phyloP scores from a whole-genome alignment of 2,797 vertebrate genomes.

The Enteromius mattozi region DNA sequence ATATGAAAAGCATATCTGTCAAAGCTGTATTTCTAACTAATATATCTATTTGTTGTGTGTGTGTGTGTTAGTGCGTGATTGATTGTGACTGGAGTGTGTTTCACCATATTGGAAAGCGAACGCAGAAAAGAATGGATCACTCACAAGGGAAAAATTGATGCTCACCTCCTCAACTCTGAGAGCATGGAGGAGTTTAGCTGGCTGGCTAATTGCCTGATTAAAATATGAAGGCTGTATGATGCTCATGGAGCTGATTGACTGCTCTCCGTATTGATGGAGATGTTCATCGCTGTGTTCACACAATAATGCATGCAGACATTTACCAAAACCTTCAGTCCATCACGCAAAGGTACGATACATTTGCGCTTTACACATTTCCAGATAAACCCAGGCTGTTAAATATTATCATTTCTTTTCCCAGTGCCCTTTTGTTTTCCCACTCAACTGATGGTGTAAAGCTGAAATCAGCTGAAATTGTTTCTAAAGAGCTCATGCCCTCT shows the following conservation, averaged over 20 bases:
- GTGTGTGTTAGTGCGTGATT: not conserved
- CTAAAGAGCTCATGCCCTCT: constrained; percentile 10
- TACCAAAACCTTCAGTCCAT: not conserved
- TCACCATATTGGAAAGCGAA: constrained; percentile 63
- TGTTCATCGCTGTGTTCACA: constrained; percentile 19
- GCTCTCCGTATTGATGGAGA: constrained; percentile 8
- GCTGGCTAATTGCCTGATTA: constrained; percentile 60
- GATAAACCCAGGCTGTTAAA: not conserved
- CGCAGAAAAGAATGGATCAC: constrained; percentile 62
- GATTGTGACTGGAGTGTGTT: constrained; percentile 14
- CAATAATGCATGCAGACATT: not conserved
- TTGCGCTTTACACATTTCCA: not conserved
- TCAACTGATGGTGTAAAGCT: not conserved
- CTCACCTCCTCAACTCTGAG: constrained; percentile 36
- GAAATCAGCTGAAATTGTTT: constrained; percentile 30
- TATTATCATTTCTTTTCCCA: not conserved
- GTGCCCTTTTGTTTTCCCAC: not conserved
- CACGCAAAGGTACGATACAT: not conserved
- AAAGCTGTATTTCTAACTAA: not conserved
- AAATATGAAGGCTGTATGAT: constrained; percentile 48
- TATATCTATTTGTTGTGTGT: not conserved
- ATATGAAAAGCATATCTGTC: not conserved
- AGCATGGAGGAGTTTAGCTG: constrained; percentile 50
- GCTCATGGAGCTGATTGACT: constrained; percentile 29
- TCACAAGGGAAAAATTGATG: constrained; percentile 50